Evolutionary conservation across 2,888 invertebrate species (phyloP).

Genomic region (Megamerina dolium): DNA sequence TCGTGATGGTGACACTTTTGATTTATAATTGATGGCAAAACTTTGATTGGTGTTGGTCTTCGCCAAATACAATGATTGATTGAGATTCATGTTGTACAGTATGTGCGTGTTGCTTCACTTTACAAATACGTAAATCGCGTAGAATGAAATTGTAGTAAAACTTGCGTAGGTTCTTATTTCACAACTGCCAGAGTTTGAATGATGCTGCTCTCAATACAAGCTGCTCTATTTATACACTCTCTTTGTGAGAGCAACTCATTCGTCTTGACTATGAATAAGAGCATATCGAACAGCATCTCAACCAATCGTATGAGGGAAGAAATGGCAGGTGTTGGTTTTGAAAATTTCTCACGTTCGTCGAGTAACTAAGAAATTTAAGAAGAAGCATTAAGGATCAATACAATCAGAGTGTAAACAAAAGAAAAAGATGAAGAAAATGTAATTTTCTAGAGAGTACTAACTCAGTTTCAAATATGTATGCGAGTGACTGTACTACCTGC

Average conservation of each 20-base stretch:
- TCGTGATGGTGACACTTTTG: constrained; percentile 44
- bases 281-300: constrained; percentile 25
- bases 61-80: constrained; percentile 15
- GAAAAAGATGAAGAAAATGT: background rate
- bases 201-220: too few species aligned
- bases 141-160: too few species aligned
- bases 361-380: background rate
- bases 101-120: constrained; percentile 7
- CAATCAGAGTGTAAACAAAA: too few species aligned
- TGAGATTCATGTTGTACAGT: constrained; percentile 10
- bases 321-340: constrained; percentile 34
- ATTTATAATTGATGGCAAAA: constrained; percentile 29
- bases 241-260: constrained; percentile 10
- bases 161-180: too few species aligned
- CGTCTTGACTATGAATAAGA: constrained; percentile 1
- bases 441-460: background rate
- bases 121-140: constrained; percentile 12
- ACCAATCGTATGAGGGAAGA: constrained; percentile 29
- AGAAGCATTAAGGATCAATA: background rate
- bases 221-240: constrained; percentile 35
- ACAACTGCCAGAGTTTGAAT: too few species aligned
- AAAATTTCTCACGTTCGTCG: constrained; percentile 39
- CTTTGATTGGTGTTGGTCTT: constrained; percentile 11
- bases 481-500: too few species aligned
- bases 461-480: too few species aligned